Base-by-base conservation (phyloP, 2,113 vertebrate species). In the Chaenocephalus aceratus region DNA sequence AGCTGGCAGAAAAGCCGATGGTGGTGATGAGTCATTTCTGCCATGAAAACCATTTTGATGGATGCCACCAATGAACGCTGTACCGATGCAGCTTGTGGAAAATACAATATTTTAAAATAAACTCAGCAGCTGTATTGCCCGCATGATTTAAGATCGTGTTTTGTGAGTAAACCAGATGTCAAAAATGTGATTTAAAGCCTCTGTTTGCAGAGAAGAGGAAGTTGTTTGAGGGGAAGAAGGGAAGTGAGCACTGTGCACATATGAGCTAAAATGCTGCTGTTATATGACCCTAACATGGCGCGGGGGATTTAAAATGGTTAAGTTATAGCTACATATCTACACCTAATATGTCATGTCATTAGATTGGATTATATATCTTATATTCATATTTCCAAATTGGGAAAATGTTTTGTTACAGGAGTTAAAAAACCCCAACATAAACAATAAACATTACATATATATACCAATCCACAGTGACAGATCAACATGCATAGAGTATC, bases 121-220 rank as follows among this genome's bases (percentile, higher is more conserved):
- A 6, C 10, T 0, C 13, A 53, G 49, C 44, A 56, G 70, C 56
- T 41, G 1, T 6, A 11, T 3, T 18, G 21, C 67, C 26, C 61
- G 15, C 1, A n/a, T 57, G 53, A 13, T 14, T 2, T 30, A 9
- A n/a, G 36, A 61, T 18, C 79, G 79, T 1, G 26, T n/a, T 53
- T 8, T 52, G 6, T 46, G 16, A 30, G 66, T 48, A 14, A 49
- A 61, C 30, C 6, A 63, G 15, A 57, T 16, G 51, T 21, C 5
- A 36, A 54, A 72, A 52, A 41, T 53, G 26, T 41, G 1, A 18
- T 52, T 53, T 26, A 16, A 52, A 65, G 9, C 16, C 41, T 58
- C 46, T 44, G 34, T 64, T 23, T 21, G 60, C 10, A 23, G 14
- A 34, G 16, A 86, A 61, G 61, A 80, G 73, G 86, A 88, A 86